A percentile compares a stretch with the other conserved stretches of the same genome.
These are phyloP conservation scores for Oegoconia quadripuncta DNA, from an alignment of 2,888 invertebrate genomes.

Conservation along the genomic window DNA sequence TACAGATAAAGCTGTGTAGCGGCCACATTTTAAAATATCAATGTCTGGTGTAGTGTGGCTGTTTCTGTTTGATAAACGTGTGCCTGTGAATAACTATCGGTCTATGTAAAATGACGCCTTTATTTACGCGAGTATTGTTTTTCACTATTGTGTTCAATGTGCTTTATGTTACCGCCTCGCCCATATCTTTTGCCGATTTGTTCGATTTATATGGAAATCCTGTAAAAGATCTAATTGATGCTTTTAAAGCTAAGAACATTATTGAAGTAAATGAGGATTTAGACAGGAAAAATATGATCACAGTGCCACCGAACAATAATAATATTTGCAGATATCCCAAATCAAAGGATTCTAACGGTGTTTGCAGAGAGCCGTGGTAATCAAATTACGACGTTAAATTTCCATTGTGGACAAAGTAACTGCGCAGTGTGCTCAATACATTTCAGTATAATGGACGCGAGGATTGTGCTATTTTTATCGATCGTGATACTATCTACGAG, in stretches of 20 bases:
- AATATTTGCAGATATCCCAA: constrained; percentile 33
- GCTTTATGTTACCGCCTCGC: constrained; percentile 34
- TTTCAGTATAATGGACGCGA: constrained; percentile 41
- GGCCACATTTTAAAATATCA: constrained; percentile 7
- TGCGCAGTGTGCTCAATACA: constrained; percentile 40
- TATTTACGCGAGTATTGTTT: constrained; percentile 51
- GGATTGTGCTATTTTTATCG: constrained; percentile 28
- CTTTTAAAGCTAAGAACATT: constrained; percentile 13
- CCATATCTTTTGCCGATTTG: constrained; percentile 42
- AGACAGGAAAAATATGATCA: constrained; percentile 44
- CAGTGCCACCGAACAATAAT: constrained; percentile 48
- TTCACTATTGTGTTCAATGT: constrained; percentile 48
- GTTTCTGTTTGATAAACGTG: constrained; percentile 42
- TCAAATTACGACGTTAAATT: constrained; percentile 21
- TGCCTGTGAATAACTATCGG: constrained; percentile 31
- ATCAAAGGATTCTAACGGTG: constrained; percentile 49
- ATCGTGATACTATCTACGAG: constrained; percentile 22
- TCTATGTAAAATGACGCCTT: constrained; percentile 58
- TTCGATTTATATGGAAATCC: constrained; percentile 59
- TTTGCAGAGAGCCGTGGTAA: constrained; percentile 59
- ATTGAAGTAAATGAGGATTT: constrained; percentile 14
- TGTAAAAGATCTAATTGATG: constrained; percentile 45
- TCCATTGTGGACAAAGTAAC: constrained; percentile 17
- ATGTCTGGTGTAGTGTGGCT: constrained; percentile 23
- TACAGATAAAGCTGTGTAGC: constrained; percentile 9